Evolutionary conservation across 2,797 vertebrate genomes (phyloP), one percentile per base, ranked within the genome.

Genomic region (Chloroceryle amazona): DNA sequence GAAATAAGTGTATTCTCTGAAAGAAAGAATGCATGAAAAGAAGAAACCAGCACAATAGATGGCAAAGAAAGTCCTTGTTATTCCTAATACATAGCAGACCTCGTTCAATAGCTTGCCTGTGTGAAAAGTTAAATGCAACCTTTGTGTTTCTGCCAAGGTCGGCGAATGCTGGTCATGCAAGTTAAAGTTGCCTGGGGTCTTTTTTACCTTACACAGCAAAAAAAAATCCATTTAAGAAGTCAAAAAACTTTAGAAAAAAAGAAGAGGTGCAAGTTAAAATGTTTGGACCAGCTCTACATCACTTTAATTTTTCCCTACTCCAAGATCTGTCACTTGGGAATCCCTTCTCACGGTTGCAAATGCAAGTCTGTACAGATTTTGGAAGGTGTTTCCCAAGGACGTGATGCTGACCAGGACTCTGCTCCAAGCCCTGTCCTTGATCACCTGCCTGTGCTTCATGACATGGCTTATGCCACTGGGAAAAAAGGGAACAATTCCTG

Each of bases 71-170:
- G 79, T 47, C 20, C 44, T 94, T 93, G 86, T 86, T 86, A 58
- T 85, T 89, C 85, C 61, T 91, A 67, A 26, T 61, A 19, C 73
- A 60, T 12, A 51, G 86, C 60, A 96, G 91, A 47, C 86, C 89
- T 61, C 19, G 68, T 42, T 90, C 91, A 72, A 85, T 52, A 89
- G 21, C 86, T 96, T 15, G 52, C 67, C 85, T 94, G 70, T 62
- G 72, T 73, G 81, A 91, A 91, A 96, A 86, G 81, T 96, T 90
- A 96, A 97, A 96, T 66, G 79, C 28, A 46, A 96, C 83, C 81
- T 80, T 44, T 93, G 76, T 96, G 93, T 67, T 96, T 93, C 81
- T 86, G 54, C 58, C 97, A 98, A 98, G 96, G 97, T 93, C n/a
- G 1, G 73, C 8, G 0, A 86, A 74, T 16, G 81, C 89, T 90